Conservation (phyloP, 2,888 invertebrate genomes). For the Caenorhabditis sp. region DNA sequence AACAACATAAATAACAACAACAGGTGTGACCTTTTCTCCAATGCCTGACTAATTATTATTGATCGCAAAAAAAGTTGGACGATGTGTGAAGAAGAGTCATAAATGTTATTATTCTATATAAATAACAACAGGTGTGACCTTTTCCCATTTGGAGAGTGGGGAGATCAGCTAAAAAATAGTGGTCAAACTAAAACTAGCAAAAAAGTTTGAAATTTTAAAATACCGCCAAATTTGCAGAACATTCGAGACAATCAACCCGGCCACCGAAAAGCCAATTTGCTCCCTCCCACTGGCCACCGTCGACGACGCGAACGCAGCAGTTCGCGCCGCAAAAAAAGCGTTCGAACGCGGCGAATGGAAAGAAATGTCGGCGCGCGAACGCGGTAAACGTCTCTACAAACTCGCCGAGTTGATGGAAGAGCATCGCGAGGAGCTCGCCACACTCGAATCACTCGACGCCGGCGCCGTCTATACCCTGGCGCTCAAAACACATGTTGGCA, state of each 20-base stretch:
- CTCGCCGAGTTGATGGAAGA: slow-evolving; percentile 93
- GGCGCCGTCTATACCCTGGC: slow-evolving; percentile 96
- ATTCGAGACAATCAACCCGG: slow-evolving; percentile 80
- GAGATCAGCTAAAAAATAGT: too few species aligned
- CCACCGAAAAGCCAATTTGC: slow-evolving; percentile 78
- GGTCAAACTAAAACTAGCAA: too few species aligned
- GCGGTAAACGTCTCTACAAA: slow-evolving; percentile 84
- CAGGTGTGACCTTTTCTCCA: too few species aligned
- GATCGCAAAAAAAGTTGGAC: too few species aligned
- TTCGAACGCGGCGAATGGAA: slow-evolving; percentile 82
- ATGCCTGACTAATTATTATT: too few species aligned
- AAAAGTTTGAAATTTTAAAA: too few species aligned
- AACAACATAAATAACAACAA: too few species aligned
- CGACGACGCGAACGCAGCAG: slow-evolving; percentile 87
- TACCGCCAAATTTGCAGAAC: slow-evolving; percentile 31
- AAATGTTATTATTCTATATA: too few species aligned
- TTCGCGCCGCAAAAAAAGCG: slow-evolving; percentile 81
- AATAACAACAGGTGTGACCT: too few species aligned
- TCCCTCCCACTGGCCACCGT: slow-evolving; percentile 78
- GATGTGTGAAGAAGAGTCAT: too few species aligned
- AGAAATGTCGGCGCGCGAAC: slow-evolving; percentile 89
- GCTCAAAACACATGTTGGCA: slow-evolving; percentile 92
- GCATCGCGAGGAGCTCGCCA: slow-evolving; percentile 91
- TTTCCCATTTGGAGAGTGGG: too few species aligned
- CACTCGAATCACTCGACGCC: slow-evolving; percentile 89